Conservation (phyloP, 2,113 vertebrate species). For the Myotis brandtii region DNA sequence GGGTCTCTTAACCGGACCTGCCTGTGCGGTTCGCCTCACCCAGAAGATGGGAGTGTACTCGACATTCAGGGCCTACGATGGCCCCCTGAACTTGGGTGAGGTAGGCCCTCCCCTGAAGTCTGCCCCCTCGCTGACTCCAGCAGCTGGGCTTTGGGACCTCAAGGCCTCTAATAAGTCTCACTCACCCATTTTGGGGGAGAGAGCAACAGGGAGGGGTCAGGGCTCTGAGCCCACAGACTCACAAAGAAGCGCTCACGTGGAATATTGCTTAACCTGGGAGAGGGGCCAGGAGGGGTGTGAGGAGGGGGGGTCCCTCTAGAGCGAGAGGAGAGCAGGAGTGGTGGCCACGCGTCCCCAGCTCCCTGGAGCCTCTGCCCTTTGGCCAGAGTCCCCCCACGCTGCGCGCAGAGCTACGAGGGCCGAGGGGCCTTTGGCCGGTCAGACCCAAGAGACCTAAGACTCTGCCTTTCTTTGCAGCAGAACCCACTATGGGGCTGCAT, state of each 20-base stretch:
- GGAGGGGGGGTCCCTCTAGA: not conserved
- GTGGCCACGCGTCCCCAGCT: not conserved
- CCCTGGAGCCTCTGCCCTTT: not conserved
- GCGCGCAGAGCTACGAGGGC: fast-evolving
- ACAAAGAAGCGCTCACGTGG: not conserved
- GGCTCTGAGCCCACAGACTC: not conserved
- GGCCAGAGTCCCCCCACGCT: not conserved
- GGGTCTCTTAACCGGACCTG: not conserved
- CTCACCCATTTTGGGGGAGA: no score
- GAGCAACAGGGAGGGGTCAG: not conserved
- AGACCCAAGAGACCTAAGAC: not conserved
- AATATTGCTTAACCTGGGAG: not conserved
- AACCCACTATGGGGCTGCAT: fast-evolving
- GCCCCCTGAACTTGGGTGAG: not conserved
- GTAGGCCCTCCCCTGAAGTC: fast-evolving
- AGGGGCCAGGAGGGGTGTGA: not conserved
- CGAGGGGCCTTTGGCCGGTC: fast-evolving
- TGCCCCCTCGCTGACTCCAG: fast-evolving
- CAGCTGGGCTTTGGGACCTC: not conserved
- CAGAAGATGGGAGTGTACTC: fast-evolving
- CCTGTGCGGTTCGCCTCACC: fast-evolving
- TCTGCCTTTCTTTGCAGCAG: not conserved
- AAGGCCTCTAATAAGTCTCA: not conserved
- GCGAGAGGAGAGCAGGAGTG: not conserved
- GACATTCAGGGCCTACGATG: not conserved